A percentile compares a stretch with the other conserved stretches of the same genome.
These are phyloP conservation scores for Mastigias papua DNA, from an alignment of 30 jellyfish, hydroid and myxozoan species.

Conservation along the genomic window DNA sequence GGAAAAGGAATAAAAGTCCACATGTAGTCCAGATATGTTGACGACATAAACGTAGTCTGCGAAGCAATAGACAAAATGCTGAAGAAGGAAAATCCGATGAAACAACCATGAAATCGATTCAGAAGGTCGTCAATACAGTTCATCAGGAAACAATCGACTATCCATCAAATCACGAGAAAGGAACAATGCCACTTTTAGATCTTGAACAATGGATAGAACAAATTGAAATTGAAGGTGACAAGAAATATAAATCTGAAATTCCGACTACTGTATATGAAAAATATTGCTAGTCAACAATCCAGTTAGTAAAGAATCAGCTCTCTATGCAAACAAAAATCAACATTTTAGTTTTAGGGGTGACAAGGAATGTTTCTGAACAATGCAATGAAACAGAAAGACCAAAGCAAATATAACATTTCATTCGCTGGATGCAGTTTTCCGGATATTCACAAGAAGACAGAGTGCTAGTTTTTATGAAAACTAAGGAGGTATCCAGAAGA, in stretches of 20 bases:
- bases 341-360: conserved; percentile 17
- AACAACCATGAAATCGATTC: too few relatives aligned
- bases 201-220: conserved; percentile 16
- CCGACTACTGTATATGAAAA: conserved; percentile 23
- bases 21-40: too few relatives aligned
- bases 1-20: too few relatives aligned
- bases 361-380: conserved; percentile 10
- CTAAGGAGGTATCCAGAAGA: conserved; percentile 15
- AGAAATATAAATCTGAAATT: not conserved
- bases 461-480: conserved; percentile 1
- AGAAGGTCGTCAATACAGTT: too few relatives aligned
- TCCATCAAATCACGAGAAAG: conserved; percentile 21
- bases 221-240: not conserved
- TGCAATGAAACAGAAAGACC: not conserved
- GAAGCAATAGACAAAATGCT: too few relatives aligned
- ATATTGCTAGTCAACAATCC: conserved; percentile 5
- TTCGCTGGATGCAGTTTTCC: conserved; percentile 7
- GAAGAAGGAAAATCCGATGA: too few relatives aligned
- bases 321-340: conserved; percentile 17
- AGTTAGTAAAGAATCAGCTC: conserved; percentile 16
- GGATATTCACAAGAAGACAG: conserved; percentile 18
- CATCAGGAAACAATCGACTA: conserved; percentile 23
- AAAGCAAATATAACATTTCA: conserved; percentile 20
- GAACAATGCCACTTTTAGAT: conserved; percentile 16
- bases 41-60: too few relatives aligned